Evolutionary conservation across 2,888 invertebrate species (phyloP), one percentile per base, ranked within the genome.

Genomic region (Polydrusus cervinus): DNA sequence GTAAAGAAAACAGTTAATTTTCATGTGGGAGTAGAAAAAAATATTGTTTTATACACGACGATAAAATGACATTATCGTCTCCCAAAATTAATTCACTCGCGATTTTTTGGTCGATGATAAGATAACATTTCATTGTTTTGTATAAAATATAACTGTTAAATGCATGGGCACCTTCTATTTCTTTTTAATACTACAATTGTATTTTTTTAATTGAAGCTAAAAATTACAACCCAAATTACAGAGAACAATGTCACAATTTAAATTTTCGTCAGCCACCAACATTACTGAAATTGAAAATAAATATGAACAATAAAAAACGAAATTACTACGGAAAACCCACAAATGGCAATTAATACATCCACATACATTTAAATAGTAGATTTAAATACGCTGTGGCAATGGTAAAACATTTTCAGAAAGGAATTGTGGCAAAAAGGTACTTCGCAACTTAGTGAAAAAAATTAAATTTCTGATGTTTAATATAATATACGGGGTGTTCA

Each of bases 241-340:
- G n/a, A 7, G 6, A 53, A 53, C 53, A 53, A 53, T 51, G 51
- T 10, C n/a, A 25, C 13, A 5, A 53, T 25, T 11, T 53, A 30
- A n/a, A 11, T 25, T 7, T n/a, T 20, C 30, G 8, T 51, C 51
- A 53, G n/a, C 25, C 13, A 53, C 53, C 13, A 8, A 25, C 30
- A 30, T 53, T 53, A 30, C 25, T 53, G 30, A 53, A 53, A 53
- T 53, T 53, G 53, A 30, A 53, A 53, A 53, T 53, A 53, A 53
- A 53, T 25, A 53, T 53, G n/a, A n/a, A 25, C 30, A 13, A 30
- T 30, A n/a, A 9, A 51, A 53, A 53, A 30, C 30, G 20, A 53
- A 53, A 30, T 53, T 53, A 53, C 25, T n/a, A 3, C 25, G 51
- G 25, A 25, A 20, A 51, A 25, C 8, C 13, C 25, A 20, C 53